phyloP scores from a whole-genome alignment of 1,140 invertebrate genomes.

The Liolophura sinensis region DNA sequence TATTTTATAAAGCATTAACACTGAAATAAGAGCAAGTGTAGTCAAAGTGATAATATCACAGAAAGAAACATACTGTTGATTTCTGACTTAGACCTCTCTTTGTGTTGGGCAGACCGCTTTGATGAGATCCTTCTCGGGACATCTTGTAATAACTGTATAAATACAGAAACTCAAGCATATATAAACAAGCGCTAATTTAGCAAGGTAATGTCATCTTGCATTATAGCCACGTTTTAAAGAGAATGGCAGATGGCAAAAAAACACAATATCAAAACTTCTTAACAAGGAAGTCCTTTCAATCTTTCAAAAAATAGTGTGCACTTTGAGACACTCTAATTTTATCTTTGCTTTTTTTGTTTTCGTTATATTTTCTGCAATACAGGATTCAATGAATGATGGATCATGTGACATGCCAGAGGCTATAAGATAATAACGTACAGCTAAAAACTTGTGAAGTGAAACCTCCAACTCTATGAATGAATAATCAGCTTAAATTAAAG shows the following conservation, averaged over 20 bases:
- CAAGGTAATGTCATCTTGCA: too few species aligned
- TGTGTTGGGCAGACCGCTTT: constrained; percentile 31
- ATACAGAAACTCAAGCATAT: not conserved
- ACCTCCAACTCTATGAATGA: not conserved
- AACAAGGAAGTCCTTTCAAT: too few species aligned
- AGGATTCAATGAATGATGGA: not conserved
- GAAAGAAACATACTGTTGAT: constrained; percentile 51
- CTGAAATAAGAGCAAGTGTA: too few species aligned
- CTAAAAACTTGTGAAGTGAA: not conserved
- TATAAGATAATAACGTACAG: too few species aligned
- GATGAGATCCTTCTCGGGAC: constrained; percentile 49
- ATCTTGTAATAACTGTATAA: constrained; percentile 39
- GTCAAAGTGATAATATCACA: too few species aligned
- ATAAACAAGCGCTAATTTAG: too few species aligned
- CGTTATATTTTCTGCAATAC: not conserved
- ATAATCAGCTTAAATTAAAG: not conserved
- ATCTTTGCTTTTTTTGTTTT: not conserved
- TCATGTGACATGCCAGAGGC: not conserved
- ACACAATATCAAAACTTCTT: too few species aligned
- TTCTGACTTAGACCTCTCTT: constrained; percentile 60
- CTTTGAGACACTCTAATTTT: not conserved
- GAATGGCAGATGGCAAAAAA: too few species aligned
- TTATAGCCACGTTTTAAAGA: too few species aligned
- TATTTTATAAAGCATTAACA: too few species aligned
- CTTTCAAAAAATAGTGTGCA: too few species aligned